Base-by-base conservation (phyloP, 2,888 invertebrate genomes). In the Heteromyza rotundicornis region DNA sequence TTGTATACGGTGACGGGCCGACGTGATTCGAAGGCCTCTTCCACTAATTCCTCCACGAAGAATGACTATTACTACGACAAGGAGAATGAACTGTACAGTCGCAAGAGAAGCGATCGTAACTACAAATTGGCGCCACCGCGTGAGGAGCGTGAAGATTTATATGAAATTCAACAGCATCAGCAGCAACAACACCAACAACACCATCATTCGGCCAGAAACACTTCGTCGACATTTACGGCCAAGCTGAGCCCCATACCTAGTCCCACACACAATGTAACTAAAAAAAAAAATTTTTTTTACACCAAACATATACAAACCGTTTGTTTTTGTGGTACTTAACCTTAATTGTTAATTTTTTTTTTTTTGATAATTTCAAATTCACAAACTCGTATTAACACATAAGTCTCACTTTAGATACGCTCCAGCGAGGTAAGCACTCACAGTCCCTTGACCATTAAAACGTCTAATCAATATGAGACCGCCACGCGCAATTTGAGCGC, bases 251-350 rank as follows among this genome's bases (percentile, higher is more conserved):
- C 82, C 68, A 75, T 80, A 68, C 74, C 82, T 74, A 82, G 83
- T 80, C 82, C 83, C 74, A 78, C 78, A 77, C 80, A 80, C 70
- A 80, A 83, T 79, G 83, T 83, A 81, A 81, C 76, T 81, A 77
- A 74, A n/a, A n/a, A n/a, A n/a, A n/a, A n/a, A n/a, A n/a, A n/a
- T n/a, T n/a, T n/a, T n/a, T n/a, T n/a, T n/a, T 27, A 27, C 27
- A 27, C 5, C 27, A 27, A 5, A 27, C 27, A 27, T 10, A 27
- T 10, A 27, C 27, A 27, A 5, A 27, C 27, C n/a, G n/a, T n/a
- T n/a, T n/a, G n/a, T n/a, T n/a, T n/a, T n/a, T n/a, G n/a, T n/a
- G n/a, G 20, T 35, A 16, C 54, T 50, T 40, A 19, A 50, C 44
- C 57, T 50, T 60, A 36, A 52, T 52, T 63, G 57, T 57, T 63